Evolutionary conservation across 2,888 invertebrate species (phyloP).

Genomic region (Drosophila quasianomalipes): DNA sequence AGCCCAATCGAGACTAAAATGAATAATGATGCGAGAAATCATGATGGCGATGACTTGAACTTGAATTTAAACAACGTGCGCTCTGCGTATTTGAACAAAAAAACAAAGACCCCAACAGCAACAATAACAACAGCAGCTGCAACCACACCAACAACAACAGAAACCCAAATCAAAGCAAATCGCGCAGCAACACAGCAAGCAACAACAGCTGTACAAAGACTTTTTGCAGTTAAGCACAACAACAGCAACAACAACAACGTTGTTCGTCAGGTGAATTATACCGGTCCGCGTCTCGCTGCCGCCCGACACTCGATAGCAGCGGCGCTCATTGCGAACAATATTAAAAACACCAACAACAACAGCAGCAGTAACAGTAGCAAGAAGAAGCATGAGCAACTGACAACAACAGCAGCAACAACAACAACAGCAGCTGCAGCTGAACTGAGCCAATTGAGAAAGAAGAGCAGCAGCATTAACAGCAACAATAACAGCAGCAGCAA

Average conservation of each 20-base stretch:
- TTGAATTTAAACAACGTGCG: slow-evolving; percentile 71
- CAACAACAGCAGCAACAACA: slow-evolving; percentile 45
- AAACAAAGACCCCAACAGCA: slow-evolving; percentile 60
- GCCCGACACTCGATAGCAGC: slow-evolving; percentile 68
- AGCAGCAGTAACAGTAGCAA: slow-evolving; percentile 31
- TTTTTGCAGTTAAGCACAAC: slow-evolving; percentile 38
- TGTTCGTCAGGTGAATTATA: slow-evolving; percentile 63
- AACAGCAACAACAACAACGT: slow-evolving; percentile 60
- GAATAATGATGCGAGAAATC: slow-evolving; percentile 85
- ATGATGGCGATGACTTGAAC: slow-evolving; percentile 82
- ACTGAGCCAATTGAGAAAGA: slow-evolving; percentile 42
- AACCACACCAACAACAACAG: slow-evolving; percentile 36
- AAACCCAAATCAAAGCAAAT: slow-evolving; percentile 61
- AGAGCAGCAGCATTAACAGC: slow-evolving; percentile 30
- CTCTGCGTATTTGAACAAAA: slow-evolving; percentile 70
- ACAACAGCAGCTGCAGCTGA: slow-evolving; percentile 41
- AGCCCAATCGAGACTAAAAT: slow-evolving; percentile 70
- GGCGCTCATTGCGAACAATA: slow-evolving; percentile 70
- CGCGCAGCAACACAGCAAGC: slow-evolving; percentile 38
- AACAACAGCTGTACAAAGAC: slow-evolving; percentile 43
- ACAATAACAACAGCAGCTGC: slow-evolving; percentile 46
- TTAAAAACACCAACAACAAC: slow-evolving; percentile 50
- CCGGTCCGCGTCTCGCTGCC: slow-evolving; percentile 63
- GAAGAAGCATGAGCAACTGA: slow-evolving; percentile 66
- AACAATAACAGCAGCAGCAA: slow-evolving; percentile 32